Conservation (phyloP, 2,888 invertebrate genomes). For the Sminthurides aquaticus region DNA sequence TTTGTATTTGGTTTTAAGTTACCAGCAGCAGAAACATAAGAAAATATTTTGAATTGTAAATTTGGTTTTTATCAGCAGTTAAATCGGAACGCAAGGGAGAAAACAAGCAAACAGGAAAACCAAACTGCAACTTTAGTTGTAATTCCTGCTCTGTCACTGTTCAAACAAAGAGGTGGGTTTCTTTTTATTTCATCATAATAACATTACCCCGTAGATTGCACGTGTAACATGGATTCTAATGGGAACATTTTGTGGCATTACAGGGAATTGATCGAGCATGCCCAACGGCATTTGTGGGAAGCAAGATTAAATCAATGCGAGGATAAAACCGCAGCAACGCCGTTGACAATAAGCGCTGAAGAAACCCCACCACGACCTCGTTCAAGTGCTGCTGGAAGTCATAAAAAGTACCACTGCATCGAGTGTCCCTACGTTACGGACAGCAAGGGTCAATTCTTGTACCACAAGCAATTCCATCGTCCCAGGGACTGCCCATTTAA, state of each 20-base stretch:
- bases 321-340: not conserved
- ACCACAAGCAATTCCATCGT: constrained; percentile 75
- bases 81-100: too few species aligned
- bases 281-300: constrained; percentile 55
- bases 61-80: too few species aligned
- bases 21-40: too few species aligned
- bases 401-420: constrained; percentile 66
- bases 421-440: constrained; percentile 78
- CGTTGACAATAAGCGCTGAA: constrained; percentile 25
- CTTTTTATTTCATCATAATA: constrained; percentile 4
- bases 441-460: constrained; percentile 75
- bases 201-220: not conserved
- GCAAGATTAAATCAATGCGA: constrained; percentile 2
- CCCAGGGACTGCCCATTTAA: constrained; percentile 67
- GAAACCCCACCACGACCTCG: constrained; percentile 30
- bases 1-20: too few species aligned
- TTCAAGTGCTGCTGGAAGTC: constrained; percentile 17
- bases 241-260: too few species aligned
- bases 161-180: constrained; percentile 57
- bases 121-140: constrained; percentile 60
- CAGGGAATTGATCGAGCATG: constrained; percentile 57
- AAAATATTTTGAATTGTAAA: too few species aligned
- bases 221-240: too few species aligned
- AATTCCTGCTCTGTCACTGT: constrained; percentile 73
- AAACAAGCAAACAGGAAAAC: too few species aligned